A percentile compares a stretch with the other conserved stretches of the same genome.
Evolutionary conservation across 2,888 invertebrate genomes (phyloP).

Genomic region (Sympetrum striolatum): DNA sequence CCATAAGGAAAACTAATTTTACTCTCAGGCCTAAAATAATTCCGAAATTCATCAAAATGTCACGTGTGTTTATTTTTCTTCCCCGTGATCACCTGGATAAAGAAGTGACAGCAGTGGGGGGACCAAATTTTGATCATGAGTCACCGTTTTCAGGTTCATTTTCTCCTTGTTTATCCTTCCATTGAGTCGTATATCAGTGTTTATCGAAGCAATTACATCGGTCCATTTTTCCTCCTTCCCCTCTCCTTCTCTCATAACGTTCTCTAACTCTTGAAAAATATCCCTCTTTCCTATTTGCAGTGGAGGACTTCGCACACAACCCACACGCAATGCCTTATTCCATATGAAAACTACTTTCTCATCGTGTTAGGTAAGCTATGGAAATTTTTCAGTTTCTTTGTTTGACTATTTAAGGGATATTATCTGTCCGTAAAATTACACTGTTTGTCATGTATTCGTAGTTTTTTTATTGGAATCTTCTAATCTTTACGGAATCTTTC

Average conservation of each 20-base stretch:
- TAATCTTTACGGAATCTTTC: too few species aligned
- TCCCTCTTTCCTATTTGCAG: background rate
- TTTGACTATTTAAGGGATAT: too few species aligned
- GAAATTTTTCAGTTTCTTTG: too few species aligned
- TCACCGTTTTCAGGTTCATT: background rate
- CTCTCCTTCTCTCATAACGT: background rate
- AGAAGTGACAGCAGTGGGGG: background rate
- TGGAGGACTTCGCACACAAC: background rate
- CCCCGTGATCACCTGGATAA: background rate
- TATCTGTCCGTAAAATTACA: too few species aligned
- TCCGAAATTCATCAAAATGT: too few species aligned
- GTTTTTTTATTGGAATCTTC: too few species aligned
- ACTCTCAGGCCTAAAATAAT: too few species aligned
- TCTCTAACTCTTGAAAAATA: background rate
- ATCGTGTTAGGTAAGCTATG: too few species aligned
- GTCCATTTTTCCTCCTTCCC: background rate
- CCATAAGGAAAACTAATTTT: too few species aligned
- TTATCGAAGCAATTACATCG: background rate
- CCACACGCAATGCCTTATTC: background rate
- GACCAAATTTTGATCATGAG: background rate
- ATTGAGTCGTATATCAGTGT: background rate
- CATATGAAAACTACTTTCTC: too few species aligned
- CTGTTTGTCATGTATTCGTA: too few species aligned
- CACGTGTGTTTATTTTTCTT: background rate
- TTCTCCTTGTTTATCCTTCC: background rate